phyloP scores from a whole-genome alignment of 1,140 invertebrate genomes.

The Drosophila subpulchrella region DNA sequence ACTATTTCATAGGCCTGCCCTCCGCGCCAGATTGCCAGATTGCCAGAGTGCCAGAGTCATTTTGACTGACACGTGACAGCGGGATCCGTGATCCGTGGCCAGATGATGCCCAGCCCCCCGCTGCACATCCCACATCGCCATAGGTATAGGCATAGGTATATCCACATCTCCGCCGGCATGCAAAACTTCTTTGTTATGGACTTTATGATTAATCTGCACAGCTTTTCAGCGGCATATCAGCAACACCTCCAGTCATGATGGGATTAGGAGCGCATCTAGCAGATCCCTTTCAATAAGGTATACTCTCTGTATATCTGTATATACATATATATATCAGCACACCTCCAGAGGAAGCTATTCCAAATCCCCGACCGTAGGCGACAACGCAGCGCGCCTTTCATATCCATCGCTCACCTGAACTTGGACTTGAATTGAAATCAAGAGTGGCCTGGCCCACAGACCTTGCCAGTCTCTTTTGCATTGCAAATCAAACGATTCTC shows the following conservation, averaged over 20 bases:
- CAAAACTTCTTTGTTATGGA: constrained; percentile 65
- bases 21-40: constrained; percentile 16
- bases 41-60: constrained; percentile 14
- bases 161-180: constrained; percentile 34
- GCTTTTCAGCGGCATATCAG: constrained; percentile 64
- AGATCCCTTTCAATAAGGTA: constrained; percentile 32
- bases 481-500: constrained; percentile 43
- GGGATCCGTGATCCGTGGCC: constrained; percentile 24
- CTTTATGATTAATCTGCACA: constrained; percentile 69
- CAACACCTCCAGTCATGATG: constrained; percentile 57
- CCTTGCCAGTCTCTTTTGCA: constrained; percentile 42
- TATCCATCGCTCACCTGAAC: constrained; percentile 35
- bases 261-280: constrained; percentile 35
- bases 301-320: not conserved
- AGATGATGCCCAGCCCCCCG: constrained; percentile 21
- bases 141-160: not conserved
- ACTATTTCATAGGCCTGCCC: constrained; percentile 56
- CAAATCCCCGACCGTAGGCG: constrained; percentile 17
- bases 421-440: constrained; percentile 51
- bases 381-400: constrained; percentile 13
- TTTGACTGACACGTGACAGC: constrained; percentile 69
- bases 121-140: constrained; percentile 23
- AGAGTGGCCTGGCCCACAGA: constrained; percentile 40
- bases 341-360: constrained; percentile 16
- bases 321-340: constrained; percentile 1